A percentile compares a stretch with the other conserved stretches of the same genome.
These are phyloP conservation scores for Lithosia quadra DNA, from an alignment of 2,888 invertebrate genomes.

Conservation along the genomic window DNA sequence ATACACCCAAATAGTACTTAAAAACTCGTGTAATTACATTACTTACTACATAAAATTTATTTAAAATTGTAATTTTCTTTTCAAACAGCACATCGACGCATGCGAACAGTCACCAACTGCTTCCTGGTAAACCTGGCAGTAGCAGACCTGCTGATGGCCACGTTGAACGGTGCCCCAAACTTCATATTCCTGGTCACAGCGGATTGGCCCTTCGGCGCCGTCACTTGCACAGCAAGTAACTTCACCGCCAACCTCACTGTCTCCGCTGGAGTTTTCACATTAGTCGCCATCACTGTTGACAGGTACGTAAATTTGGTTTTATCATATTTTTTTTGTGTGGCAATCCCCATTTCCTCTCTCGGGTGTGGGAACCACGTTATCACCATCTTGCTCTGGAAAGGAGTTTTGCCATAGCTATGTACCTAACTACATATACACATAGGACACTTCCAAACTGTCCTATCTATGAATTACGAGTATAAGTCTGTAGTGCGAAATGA, in stretches of 20 bases:
- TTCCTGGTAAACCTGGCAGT: conserved; percentile 95
- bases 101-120: conserved; percentile 96
- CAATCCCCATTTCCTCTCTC: no score
- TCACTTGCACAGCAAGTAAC: conserved; percentile 95
- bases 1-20: no score
- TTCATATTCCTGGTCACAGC: conserved; percentile 94
- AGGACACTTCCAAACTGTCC: no score
- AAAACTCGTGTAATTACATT: no score
- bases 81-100: conserved; percentile 91
- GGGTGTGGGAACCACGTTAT: no score
- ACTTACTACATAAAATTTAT: neutral
- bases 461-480: no score
- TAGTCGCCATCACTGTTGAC: conserved; percentile 97
- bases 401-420: no score
- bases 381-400: no score
- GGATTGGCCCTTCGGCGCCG: conserved; percentile 95
- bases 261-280: conserved; percentile 95
- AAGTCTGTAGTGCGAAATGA: no score
- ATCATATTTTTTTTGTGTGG: no score
- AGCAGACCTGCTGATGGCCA: conserved; percentile 94
- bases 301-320: conserved; percentile 86
- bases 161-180: conserved; percentile 95
- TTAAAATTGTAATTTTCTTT: conserved; percentile 22
- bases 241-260: conserved; percentile 96
- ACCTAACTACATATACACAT: no score